phyloP scores from a whole-genome alignment of 2,113 vertebrate species.

The Polypterus senegalus region DNA sequence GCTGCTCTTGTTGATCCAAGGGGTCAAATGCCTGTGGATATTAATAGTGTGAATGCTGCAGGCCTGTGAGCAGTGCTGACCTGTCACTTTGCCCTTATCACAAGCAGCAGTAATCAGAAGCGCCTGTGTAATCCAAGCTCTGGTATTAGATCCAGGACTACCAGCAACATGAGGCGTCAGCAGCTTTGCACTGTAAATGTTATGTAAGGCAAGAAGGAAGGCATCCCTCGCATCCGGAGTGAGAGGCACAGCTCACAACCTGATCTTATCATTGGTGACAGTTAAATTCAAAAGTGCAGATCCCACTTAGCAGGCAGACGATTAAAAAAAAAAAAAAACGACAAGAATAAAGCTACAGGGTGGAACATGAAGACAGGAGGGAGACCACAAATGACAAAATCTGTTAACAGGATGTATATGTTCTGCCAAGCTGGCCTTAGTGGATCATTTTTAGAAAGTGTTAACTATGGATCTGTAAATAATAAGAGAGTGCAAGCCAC shows the following conservation, averaged over 20 bases:
- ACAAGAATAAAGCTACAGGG: too few species aligned
- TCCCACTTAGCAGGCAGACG: too few species aligned
- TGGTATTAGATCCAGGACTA: neutral
- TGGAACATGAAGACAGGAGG: too few species aligned
- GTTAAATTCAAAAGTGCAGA: neutral
- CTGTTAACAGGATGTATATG: too few species aligned
- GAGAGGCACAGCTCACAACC: neutral
- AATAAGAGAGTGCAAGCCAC: too few species aligned
- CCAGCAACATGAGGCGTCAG: neutral
- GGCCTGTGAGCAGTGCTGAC: neutral
- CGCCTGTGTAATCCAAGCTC: neutral
- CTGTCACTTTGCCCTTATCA: constrained; percentile 1
- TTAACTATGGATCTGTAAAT: too few species aligned
- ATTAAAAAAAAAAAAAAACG: too few species aligned
- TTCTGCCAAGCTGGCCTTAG: too few species aligned
- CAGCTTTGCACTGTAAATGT: neutral
- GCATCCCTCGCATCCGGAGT: neutral
- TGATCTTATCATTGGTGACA: neutral
- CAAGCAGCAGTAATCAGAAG: neutral
- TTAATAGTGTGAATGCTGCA: neutral
- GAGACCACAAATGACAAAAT: too few species aligned
- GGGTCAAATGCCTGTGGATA: neutral
- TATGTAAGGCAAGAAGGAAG: neutral
- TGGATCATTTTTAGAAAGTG: too few species aligned
- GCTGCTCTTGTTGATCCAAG: too few species aligned